Evolutionary conservation across 2,888 invertebrate genomes (phyloP), one percentile per base, ranked within the genome.

Genomic region (Leucoptera coffeella): DNA sequence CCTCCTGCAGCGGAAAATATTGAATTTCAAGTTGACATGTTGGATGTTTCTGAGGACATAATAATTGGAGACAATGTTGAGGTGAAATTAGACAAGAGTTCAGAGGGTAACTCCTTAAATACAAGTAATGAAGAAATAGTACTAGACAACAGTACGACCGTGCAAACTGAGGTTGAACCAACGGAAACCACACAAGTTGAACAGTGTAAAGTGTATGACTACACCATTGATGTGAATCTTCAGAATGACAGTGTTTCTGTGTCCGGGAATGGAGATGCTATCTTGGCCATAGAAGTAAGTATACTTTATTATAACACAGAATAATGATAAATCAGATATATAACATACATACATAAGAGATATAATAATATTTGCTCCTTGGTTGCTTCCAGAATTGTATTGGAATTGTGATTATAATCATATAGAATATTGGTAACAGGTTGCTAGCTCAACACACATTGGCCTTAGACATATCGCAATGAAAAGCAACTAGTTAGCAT

Each of bases 31-130:
- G 25, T 23, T 37, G 67, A 67, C 30, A 65, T 67, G 65, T 43
- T 69, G 29, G 67, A 67, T 41, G 65, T 67, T 1, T 69, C 65
- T 1, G 69, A 67, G 37, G 67, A 67, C 32, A 67, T 69, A 29
- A 50, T 60, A 1, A 61, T 69, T 30, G 65, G 57, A 1, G 58
- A 58, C 19, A 50, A 36, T 29, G 53, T 47, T 40, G 62, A 64
- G 29, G 37, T 50, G 0, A 62, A 62, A 13, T 23, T 32, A 14
- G 52, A 53, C 23, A 60, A 56, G 33, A 47, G 44, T 26, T 29
- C 34, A 2, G 36, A 42, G 15, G 41, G 38, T 10, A 24, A 35
- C 9, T 38, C 40, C 11, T 36, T 45, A 7, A 28, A 41, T 3
- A 38, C 57, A 20, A 43, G 33, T 34, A 6, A 17, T 17, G 64